Base-by-base conservation (phyloP, 2,113 vertebrate genomes). In the Caloenas nicobarica region DNA sequence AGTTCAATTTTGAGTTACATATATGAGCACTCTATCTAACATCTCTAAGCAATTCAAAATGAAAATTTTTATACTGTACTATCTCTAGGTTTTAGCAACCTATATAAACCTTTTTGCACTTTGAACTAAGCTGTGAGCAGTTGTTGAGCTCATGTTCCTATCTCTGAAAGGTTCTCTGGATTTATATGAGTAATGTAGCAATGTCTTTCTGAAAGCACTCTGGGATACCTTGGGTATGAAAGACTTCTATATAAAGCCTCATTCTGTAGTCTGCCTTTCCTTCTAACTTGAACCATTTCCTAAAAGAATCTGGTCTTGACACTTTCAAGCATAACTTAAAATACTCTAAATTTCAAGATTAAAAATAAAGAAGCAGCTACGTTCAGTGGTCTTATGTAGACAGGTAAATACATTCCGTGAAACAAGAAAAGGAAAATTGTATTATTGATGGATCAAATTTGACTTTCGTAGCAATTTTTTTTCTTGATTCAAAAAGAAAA, bases 51-150 rank as follows among this genome's bases (percentile, higher is more conserved):
- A 73, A 42, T 22, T 69, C 5, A 13, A 69, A 91, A 61, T 64
- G 4, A 3, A 10, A 8, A 5, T 26, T 81, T 81, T 57, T 56
- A 28, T 44, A 28, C 19, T 0, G 0, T 23, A 9, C 5, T 4
- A 6, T 76, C 64, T 64, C 38, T 48, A 40, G 28, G 23, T 74
- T 73, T 77, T 85, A 80, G 60, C 16, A 82, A 57, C 42, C 25
- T 78, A 24, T 33, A 1, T 48, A 90, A 74, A 90, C 61, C 31
- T 65, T 74, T 81, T 54, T 84, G 70, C 60, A 66, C 50, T 84
- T 68, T 69, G 78, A 88, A 88, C 79, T 79, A 36, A 56, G 24
- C 21, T 88, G 38, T 74, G 90, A 90, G 40, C 21, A 50, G 33
- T 17, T 94, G 56, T 31, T 92, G 86, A 71, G 60, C 57, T 73